Evolutionary conservation across 2,888 invertebrate genomes (phyloP).

Genomic region (Tenthredo amoena): DNA sequence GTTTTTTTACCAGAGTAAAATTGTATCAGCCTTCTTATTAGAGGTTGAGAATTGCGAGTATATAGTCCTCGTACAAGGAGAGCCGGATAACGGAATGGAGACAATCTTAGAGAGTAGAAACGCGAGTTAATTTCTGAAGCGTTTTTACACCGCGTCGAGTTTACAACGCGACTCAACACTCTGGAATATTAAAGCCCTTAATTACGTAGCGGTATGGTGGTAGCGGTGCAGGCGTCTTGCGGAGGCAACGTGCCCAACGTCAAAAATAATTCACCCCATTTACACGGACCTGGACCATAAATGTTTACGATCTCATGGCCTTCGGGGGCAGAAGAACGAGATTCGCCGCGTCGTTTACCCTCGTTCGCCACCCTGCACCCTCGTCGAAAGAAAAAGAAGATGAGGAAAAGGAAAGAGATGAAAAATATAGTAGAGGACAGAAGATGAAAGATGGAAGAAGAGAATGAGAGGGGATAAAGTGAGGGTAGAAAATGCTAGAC

Average conservation of each 20-base stretch:
- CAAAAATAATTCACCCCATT: slow-evolving; percentile 51
- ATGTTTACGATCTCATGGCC: slow-evolving; percentile 46
- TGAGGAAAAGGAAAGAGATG: background rate
- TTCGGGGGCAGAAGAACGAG: slow-evolving; percentile 34
- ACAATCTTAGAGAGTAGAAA: slow-evolving; percentile 48
- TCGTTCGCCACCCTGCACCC: background rate
- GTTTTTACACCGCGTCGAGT: slow-evolving; percentile 45
- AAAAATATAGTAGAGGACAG: background rate
- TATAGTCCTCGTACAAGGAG: background rate
- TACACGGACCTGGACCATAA: slow-evolving; percentile 48
- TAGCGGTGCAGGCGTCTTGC: slow-evolving; percentile 5
- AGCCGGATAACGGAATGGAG: background rate
- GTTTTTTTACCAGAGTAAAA: background rate
- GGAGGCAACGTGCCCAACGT: slow-evolving; percentile 50
- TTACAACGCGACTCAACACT: slow-evolving; percentile 50
- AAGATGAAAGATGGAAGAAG: background rate
- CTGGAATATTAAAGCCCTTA: slow-evolving; percentile 52
- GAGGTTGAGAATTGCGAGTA: slow-evolving; percentile 35
- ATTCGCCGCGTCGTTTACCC: slow-evolving; percentile 48
- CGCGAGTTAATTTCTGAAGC: slow-evolving; percentile 48
- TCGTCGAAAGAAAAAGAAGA: background rate
- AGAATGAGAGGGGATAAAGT: slow-evolving; percentile 2
- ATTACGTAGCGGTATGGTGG: slow-evolving; percentile 19
- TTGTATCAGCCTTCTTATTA: slow-evolving; percentile 36
- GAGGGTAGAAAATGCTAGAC: slow-evolving; percentile 4